Conservation (phyloP, 2,113 vertebrate genomes). For the Hepsetus odoe region DNA sequence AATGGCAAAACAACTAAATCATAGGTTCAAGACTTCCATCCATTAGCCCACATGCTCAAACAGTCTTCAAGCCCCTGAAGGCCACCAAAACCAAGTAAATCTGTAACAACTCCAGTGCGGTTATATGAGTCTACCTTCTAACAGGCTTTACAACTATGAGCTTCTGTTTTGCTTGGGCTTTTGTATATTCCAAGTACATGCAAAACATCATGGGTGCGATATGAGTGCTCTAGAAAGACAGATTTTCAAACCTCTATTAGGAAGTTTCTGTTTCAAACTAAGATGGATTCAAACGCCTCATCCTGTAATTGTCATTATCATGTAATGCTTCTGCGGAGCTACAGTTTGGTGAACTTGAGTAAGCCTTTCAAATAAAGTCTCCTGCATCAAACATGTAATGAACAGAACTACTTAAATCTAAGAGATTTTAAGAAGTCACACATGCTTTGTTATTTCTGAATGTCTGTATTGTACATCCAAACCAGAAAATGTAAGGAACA, state of each 20-base stretch:
- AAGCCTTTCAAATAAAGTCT: too few species aligned
- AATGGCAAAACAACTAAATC: too few species aligned
- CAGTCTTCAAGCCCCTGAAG: background rate
- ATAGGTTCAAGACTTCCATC: too few species aligned
- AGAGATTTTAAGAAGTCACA: background rate
- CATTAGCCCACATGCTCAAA: background rate
- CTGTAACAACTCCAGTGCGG: background rate
- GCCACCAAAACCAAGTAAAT: background rate
- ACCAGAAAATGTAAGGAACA: too few species aligned
- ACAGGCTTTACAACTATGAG: background rate
- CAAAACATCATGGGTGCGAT: background rate
- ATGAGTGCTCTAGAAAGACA: background rate
- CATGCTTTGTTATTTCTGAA: background rate
- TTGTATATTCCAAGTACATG: background rate
- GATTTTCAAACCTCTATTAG: background rate
- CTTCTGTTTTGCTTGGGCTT: background rate
- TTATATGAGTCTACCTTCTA: background rate
- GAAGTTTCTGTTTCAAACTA: too few species aligned
- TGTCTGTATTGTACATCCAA: too few species aligned
- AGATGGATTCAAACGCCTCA: too few species aligned
- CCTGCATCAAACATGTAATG: too few species aligned
- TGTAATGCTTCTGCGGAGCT: too few species aligned
- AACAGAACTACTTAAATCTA: background rate
- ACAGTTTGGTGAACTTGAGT: too few species aligned
- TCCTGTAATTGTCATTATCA: too few species aligned